These are phyloP conservation scores for Zelleria hepariella DNA, from an alignment of 2,888 invertebrate genomes.

Conservation along the genomic window DNA sequence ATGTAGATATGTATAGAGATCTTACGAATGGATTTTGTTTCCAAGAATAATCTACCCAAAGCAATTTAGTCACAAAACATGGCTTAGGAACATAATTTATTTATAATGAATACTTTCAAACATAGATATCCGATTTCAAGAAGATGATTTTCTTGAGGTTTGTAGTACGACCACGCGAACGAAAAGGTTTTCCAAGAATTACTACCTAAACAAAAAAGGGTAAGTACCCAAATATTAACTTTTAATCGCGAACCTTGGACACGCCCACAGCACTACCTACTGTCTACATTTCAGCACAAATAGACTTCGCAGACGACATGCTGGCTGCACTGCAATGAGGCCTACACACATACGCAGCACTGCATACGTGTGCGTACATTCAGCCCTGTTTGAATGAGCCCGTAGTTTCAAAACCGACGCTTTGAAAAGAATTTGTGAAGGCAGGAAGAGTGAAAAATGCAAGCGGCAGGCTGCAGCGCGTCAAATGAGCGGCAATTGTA, in stretches of 20 bases:
- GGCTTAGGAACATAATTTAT: too few relatives aligned
- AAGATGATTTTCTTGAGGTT: too few relatives aligned
- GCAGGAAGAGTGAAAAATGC: slow-evolving; percentile 28
- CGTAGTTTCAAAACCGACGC: background rate
- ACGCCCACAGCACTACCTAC: background rate
- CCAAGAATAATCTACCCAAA: too few relatives aligned
- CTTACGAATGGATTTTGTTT: too few relatives aligned
- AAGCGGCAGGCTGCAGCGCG: slow-evolving; percentile 22
- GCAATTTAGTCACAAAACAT: too few relatives aligned
- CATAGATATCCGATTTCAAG: too few relatives aligned
- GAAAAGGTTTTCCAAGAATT: too few relatives aligned
- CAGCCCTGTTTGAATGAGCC: background rate
- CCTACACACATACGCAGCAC: background rate
- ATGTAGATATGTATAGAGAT: too few relatives aligned
- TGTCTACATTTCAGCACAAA: background rate
- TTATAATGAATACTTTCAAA: too few relatives aligned
- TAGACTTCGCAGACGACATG: background rate
- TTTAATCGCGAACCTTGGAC: background rate
- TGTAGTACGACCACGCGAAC: too few relatives aligned
- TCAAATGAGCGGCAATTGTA: slow-evolving; percentile 38
- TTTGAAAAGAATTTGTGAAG: background rate
- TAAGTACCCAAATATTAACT: too few relatives aligned
- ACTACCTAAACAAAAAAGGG: too few relatives aligned
- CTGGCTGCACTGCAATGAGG: background rate
- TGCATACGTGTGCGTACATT: background rate